Conservation (phyloP, 1,140 invertebrate species). For the Hycleus cichorii region DNA sequence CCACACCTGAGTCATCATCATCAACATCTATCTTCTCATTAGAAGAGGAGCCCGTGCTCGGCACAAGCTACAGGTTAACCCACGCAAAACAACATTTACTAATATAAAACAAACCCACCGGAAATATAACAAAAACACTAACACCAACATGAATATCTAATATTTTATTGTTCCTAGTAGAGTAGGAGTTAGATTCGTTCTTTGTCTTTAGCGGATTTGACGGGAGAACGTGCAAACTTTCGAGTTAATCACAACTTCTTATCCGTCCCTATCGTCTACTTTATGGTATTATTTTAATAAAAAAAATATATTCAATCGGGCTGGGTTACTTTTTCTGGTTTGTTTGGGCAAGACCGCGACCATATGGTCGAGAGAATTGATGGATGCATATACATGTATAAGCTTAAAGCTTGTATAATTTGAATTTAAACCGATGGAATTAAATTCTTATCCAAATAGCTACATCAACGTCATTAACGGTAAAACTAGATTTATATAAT, state of each 20-base stretch:
- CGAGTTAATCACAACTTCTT: too few species aligned
- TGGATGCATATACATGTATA: conserved; percentile 11
- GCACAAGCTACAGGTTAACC: conserved; percentile 22
- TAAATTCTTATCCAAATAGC: conserved; percentile 21
- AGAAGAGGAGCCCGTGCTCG: conserved; percentile 19
- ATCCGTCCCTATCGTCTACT: too few species aligned
- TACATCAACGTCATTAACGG: conserved; percentile 24
- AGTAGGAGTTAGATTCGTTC: too few species aligned
- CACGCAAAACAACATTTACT: conserved; percentile 17
- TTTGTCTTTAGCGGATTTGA: too few species aligned
- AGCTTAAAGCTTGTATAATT: conserved; percentile 18
- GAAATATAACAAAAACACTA: conserved; percentile 12
- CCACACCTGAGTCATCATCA: too few species aligned
- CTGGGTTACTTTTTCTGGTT: neutral
- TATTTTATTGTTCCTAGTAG: conserved; percentile 2
- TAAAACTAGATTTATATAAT: conserved; percentile 19
- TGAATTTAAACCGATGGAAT: conserved; percentile 13
- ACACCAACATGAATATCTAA: conserved; percentile 14
- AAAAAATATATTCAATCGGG: conserved; percentile 10
- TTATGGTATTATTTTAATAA: too few species aligned
- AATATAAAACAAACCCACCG: conserved; percentile 22
- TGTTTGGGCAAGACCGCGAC: conserved; percentile 9
- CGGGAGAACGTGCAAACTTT: too few species aligned
- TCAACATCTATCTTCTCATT: conserved; percentile 6
- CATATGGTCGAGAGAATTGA: conserved; percentile 15